Base-by-base conservation (phyloP, 2,113 vertebrate genomes). In the Kryptolebias marmoratus region DNA sequence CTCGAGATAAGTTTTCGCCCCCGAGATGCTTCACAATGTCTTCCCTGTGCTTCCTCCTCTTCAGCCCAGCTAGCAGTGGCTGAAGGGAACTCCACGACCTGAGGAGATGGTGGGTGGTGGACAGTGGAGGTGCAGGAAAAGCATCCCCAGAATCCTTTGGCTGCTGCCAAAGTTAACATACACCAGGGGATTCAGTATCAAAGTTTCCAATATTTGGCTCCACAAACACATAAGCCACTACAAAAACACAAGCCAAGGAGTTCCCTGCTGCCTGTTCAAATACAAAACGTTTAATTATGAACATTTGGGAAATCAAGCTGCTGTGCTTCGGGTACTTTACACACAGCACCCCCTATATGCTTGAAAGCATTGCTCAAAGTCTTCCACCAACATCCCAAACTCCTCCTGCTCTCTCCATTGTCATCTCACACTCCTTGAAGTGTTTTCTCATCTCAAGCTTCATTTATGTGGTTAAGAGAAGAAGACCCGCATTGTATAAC, bases 151-250 rank as follows among this genome's bases (percentile, higher is more conserved):
- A 96, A 96, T 96, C 93, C 93, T 86, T 77, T 82, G 83, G 71
- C 52, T 1, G 84, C 85, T 96, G 97, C 96, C 96, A 98, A 99
- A 94, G 94, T 95, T 96, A 98, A 97, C 96, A 98, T 94, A 95
- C 95, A 94, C 85, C 87, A 94, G 93, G 95, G 89, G 94, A 95
- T 96, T 97, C 92, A 77, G 95, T 98, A 98, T 98, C 97, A 98
- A 97, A 97, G 95, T 95, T 94, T 94, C 93, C 93, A 94, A 90
- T 96, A 95, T 96, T 96, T 96, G 96, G 95, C 94, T 97, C 95
- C 94, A 95, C 90, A 97, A 97, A 97, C 94, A 97, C 91, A 89
- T 95, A 92, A 93, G 92, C 81, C 94, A 92, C 95, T 96, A 94
- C 90, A 89, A 95, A 95, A 97, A 96, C 95, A 96, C 93, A 93